Percentiles rank a stretch among this genome's conserved stretches.
Evolutionary conservation across 2,888 invertebrate species (phyloP).

Genomic region (Andrena fulva): DNA sequence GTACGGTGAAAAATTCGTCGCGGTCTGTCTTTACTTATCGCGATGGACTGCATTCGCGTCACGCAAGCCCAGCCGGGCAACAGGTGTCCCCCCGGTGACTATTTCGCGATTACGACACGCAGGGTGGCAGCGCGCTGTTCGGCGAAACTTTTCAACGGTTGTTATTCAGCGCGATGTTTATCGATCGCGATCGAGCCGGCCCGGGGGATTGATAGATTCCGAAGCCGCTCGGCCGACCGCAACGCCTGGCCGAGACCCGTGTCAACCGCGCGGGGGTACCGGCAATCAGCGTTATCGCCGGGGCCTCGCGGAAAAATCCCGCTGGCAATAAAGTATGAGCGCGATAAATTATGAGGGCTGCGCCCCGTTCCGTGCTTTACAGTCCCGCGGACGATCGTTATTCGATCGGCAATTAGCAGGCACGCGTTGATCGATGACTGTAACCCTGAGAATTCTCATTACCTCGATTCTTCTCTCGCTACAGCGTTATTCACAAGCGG

Average conservation of each 20-base stretch:
- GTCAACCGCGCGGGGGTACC: conserved; percentile 31
- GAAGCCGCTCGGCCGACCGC: conserved; percentile 29
- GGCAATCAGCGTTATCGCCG: conserved; percentile 45
- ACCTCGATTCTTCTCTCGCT: conserved; percentile 68
- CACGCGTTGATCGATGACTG: conserved; percentile 66
- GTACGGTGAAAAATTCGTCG: conserved; percentile 37
- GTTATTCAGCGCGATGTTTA: conserved; percentile 15
- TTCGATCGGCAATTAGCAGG: conserved; percentile 70
- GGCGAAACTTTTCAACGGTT: conserved; percentile 36
- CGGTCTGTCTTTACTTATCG: conserved; percentile 47
- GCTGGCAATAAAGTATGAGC: conserved; percentile 44
- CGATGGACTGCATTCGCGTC: conserved; percentile 60
- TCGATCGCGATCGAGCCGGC: conserved; percentile 39
- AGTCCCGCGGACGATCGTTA: conserved; percentile 60
- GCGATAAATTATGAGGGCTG: conserved; percentile 58
- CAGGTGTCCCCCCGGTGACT: conserved; percentile 62
- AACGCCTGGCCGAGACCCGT: conserved; percentile 35
- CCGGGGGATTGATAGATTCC: conserved; percentile 45
- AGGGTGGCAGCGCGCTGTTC: conserved; percentile 21
- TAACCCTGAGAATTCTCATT: conserved; percentile 69
- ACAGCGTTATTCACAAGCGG: conserved; percentile 53
- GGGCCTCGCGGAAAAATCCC: conserved; percentile 22
- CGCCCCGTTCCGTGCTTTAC: conserved; percentile 43
- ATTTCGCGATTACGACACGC: conserved; percentile 49
- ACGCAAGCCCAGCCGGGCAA: conserved; percentile 57